Evolutionary conservation across 2,797 vertebrate species (phyloP), one percentile per base, ranked within the genome.

Genomic region (Anniella stebbinsi): DNA sequence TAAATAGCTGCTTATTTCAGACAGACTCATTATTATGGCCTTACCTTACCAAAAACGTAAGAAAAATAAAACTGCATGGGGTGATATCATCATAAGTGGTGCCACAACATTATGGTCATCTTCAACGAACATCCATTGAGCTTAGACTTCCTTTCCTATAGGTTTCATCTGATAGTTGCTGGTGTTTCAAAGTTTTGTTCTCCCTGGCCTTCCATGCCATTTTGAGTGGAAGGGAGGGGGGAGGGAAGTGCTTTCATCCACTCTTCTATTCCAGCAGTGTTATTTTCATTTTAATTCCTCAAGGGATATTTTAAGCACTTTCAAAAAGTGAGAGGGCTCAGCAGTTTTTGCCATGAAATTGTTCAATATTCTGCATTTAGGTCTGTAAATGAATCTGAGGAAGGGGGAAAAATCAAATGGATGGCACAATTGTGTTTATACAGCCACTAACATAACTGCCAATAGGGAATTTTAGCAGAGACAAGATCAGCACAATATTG

Each of bases 291-390:
- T 86, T 70, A 81, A 88, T 36, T 66, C 45, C 72, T 91, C 11
- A 91, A 91, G 86, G 90, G 66, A 12, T 88, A 86, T 48, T 89
- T 93, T 38, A 33, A 73, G 78, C 4, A 91, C 6, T 60, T 92
- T 70, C 15, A 57, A 54, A 78, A 66, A 88, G 48, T 9, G 67
- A 91, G 80, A 45, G 73, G 45, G 23, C 83, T 88, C 84, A 90
- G 84, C 81, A 92, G 75, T 6, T 92, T 86, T 89, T 77, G 48
- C 85, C 92, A 92, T 78, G n/a, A 80, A 91, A 48, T 92, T 93
- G 87, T 63, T 87, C 84, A 63, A 80, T 67, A 57, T 90, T 87
- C 90, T 80, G 80, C 87, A 76, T 87, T 82, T 87, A 80, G 38
- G 90, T 77, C 23, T 89, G 66, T 88, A 88, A 28, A 87, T 41